Percentiles rank a stretch among this genome's conserved stretches.
Evolutionary conservation across 1,140 invertebrate species (phyloP).

Genomic region (Drosophila punjabiensis): DNA sequence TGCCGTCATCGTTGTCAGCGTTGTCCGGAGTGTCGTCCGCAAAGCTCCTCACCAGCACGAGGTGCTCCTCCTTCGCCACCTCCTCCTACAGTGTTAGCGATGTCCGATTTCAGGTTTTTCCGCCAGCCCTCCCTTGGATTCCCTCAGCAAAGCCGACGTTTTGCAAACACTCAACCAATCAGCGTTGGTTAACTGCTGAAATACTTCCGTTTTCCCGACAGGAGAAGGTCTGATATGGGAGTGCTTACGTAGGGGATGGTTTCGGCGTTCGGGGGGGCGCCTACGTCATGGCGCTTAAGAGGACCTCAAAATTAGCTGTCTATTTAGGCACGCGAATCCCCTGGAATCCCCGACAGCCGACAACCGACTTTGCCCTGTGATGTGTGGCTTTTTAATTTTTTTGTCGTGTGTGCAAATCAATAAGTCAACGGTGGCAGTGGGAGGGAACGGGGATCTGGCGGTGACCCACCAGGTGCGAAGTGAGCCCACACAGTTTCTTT

Average conservation of each 20-base stretch:
- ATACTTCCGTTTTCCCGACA: constrained; percentile 76
- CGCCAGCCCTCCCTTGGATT: constrained; percentile 17
- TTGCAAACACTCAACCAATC: constrained; percentile 80
- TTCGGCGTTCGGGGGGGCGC: constrained; percentile 7
- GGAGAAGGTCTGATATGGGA: constrained; percentile 13
- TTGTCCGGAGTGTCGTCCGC: constrained; percentile 52
- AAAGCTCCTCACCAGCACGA: constrained; percentile 31
- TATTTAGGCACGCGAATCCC: constrained; percentile 76
- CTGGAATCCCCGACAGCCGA: constrained; percentile 18
- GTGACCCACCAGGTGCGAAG: constrained; percentile 43
- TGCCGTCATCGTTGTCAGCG: constrained; percentile 66
- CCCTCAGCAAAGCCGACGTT: constrained; percentile 45
- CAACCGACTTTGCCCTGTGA: constrained; percentile 41
- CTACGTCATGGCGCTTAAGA: constrained; percentile 76
- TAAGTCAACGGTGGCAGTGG: constrained; percentile 64
- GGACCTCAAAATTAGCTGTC: constrained; percentile 81
- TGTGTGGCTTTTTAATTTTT: constrained; percentile 64
- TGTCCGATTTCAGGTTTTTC: constrained; percentile 45
- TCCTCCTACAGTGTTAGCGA: neutral
- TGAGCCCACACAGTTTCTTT: constrained; percentile 48
- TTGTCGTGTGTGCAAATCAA: constrained; percentile 74
- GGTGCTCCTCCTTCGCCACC: neutral
- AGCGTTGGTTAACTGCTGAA: constrained; percentile 81
- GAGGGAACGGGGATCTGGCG: constrained; percentile 1
- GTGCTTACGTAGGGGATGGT: constrained; percentile 12